These are phyloP conservation scores for Etheostoma spectabile DNA, from an alignment of 2,113 vertebrate species.

Conservation along the genomic window DNA sequence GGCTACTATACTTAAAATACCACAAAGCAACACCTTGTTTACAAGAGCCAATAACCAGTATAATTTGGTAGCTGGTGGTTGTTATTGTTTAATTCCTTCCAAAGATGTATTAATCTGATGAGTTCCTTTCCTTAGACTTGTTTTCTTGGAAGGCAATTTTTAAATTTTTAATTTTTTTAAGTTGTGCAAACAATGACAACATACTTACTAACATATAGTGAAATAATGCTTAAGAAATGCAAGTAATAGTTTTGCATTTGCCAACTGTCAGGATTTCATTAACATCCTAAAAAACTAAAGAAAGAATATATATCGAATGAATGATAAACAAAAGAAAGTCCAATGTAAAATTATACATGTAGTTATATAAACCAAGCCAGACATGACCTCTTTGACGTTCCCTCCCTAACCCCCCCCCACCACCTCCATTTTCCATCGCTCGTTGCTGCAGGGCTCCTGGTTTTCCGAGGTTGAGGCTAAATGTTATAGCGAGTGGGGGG, in stretches of 20 bases:
- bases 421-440: slow-evolving; percentile 23
- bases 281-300: neutral
- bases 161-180: neutral
- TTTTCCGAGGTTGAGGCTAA: slow-evolving; percentile 59
- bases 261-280: neutral
- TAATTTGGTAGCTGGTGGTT: neutral
- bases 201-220: neutral
- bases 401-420: slow-evolving; percentile 23
- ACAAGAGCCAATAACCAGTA: slow-evolving; percentile 19
- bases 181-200: neutral
- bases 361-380: slow-evolving; percentile 36
- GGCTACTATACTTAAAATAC: neutral
- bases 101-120: neutral
- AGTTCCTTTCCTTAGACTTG: neutral
- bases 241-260: neutral
- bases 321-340: slow-evolving; percentile 10
- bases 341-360: neutral
- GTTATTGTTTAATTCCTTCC: slow-evolving; percentile 18
- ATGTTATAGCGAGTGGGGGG: slow-evolving; percentile 38
- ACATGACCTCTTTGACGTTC: slow-evolving; percentile 75
- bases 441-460: slow-evolving; percentile 51
- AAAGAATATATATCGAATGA: neutral
- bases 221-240: neutral
- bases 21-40: neutral
- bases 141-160: neutral